A percentile compares a stretch with the other conserved stretches of the same genome.
Evolutionary conservation across 2,888 invertebrate genomes (phyloP).

Genomic region (Spicauda simplicius): DNA sequence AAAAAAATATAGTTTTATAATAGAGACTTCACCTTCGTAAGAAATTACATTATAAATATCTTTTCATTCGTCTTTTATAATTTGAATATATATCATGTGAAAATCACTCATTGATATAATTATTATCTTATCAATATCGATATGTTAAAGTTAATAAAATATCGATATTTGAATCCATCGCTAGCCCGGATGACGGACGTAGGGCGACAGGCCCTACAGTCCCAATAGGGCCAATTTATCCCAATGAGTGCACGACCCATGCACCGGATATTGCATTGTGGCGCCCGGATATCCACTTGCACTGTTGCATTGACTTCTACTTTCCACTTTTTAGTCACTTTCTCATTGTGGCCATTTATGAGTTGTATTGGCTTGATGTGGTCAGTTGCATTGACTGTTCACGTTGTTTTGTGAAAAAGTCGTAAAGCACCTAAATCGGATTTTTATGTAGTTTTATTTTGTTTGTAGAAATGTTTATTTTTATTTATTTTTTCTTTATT

Average conservation of each 20-base stretch:
- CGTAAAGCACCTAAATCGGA: neutral
- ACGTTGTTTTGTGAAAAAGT: neutral
- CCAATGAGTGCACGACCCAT: conserved; percentile 54
- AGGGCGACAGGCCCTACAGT: conserved; percentile 62
- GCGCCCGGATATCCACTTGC: conserved; percentile 71
- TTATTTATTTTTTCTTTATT: no score
- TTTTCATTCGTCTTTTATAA: no score
- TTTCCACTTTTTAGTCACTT: conserved; percentile 28
- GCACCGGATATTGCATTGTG: conserved; percentile 62
- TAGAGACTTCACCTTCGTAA: no score
- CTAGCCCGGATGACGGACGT: conserved; percentile 62
- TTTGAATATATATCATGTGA: no score
- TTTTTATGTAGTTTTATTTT: no score
- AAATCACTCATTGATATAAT: no score
- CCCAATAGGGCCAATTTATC: conserved; percentile 61
- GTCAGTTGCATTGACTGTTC: conserved; percentile 7
- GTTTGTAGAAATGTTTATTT: no score
- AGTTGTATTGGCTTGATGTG: neutral
- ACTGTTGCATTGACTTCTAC: conserved; percentile 34
- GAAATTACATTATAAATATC: no score
- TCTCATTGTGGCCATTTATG: conserved; percentile 27
- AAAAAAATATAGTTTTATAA: no score
- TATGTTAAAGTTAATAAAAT: no score
- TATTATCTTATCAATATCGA: no score
- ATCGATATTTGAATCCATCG: conserved; percentile 40